These are phyloP conservation scores for Glareola pratincola DNA, from an alignment of 2,113 vertebrate species.

Conservation along the genomic window DNA sequence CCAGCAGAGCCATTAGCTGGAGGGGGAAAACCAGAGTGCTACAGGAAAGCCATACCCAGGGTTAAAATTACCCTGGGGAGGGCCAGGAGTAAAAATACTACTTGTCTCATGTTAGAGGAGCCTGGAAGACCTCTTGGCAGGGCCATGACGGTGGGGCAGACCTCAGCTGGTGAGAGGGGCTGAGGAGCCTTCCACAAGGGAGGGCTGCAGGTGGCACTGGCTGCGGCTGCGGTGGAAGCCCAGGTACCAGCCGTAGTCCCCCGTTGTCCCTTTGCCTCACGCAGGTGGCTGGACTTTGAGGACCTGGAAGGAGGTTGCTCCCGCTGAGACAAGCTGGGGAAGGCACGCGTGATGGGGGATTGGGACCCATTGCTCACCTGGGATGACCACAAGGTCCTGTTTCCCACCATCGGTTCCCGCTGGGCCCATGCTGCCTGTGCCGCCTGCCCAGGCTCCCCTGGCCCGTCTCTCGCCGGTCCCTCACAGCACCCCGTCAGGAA, in stretches of 20 bases:
- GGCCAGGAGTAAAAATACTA: background rate
- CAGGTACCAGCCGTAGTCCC: background rate
- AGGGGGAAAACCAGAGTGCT: background rate
- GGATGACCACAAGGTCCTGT: background rate
- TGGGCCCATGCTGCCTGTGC: background rate
- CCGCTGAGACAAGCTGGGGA: background rate
- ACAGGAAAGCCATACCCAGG: background rate
- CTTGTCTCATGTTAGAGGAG: background rate
- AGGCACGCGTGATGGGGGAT: background rate
- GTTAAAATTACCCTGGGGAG: background rate
- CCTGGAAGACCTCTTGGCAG: background rate
- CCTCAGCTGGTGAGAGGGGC: background rate
- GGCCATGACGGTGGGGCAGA: background rate
- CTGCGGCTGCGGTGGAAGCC: background rate
- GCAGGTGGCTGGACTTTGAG: background rate
- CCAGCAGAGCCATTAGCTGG: background rate
- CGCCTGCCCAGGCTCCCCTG: background rate
- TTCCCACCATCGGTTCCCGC: background rate
- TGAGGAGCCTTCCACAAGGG: background rate
- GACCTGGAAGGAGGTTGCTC: background rate
- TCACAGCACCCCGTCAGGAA: background rate
- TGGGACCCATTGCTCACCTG: background rate
- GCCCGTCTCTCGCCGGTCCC: accelerated
- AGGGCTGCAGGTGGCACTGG: background rate
- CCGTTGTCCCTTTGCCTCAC: background rate